phyloP scores from a whole-genome alignment of 2,797 vertebrate genomes.

The Lepus oiostolus region DNA sequence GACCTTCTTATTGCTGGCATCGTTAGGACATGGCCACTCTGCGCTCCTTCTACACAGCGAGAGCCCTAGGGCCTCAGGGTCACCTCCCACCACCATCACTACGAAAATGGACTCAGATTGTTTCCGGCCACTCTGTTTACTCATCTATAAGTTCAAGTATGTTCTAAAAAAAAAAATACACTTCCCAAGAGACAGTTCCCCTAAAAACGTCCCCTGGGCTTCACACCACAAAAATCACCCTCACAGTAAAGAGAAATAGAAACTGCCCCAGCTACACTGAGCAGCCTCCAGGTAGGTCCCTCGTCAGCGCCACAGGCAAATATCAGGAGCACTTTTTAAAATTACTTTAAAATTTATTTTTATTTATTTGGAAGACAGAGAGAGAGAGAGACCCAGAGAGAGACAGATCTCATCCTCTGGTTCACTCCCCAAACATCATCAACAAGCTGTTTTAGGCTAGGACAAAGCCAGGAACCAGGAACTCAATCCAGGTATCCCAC shows the following conservation, averaged over 20 bases:
- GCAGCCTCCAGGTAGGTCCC: not conserved
- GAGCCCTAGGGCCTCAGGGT: not conserved
- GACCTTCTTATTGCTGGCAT: not conserved
- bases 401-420: too few species aligned
- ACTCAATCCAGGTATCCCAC: too few species aligned
- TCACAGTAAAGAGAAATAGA: slow-evolving; percentile 28
- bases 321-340: not conserved
- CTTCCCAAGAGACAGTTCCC: slow-evolving; percentile 58
- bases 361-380: too few species aligned
- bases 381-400: too few species aligned
- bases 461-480: too few species aligned
- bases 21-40: not conserved
- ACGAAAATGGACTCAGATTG: not conserved
- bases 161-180: slow-evolving; percentile 43
- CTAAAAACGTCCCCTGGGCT: slow-evolving; percentile 67
- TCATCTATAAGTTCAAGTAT: slow-evolving; percentile 1
- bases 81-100: not conserved
- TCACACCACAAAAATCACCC: slow-evolving; percentile 57
- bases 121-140: slow-evolving; percentile 9
- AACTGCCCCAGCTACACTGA: not conserved
- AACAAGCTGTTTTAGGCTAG: too few species aligned
- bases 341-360: too few species aligned
- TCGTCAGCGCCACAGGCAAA: slow-evolving; percentile 48
- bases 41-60: not conserved
- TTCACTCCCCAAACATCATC: too few species aligned